Conservation (phyloP, 2,113 vertebrate genomes). For the Epinephelus moara region DNA sequence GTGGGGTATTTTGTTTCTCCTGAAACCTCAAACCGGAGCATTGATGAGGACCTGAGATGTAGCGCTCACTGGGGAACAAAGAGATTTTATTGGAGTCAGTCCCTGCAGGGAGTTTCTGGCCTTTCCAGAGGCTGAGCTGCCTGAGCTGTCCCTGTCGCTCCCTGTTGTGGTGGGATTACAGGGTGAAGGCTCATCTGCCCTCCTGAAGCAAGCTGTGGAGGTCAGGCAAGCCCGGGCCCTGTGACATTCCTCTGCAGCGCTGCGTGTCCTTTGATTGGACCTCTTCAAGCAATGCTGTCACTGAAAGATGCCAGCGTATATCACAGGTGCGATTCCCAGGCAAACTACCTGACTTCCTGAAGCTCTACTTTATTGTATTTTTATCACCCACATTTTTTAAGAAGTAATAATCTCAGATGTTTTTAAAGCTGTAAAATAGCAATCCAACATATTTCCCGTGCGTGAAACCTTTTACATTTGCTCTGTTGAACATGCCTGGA, state of each 20-base stretch:
- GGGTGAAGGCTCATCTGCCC: constrained; percentile 67
- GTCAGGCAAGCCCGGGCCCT: constrained; percentile 59
- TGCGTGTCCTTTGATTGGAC: neutral
- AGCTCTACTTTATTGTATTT: neutral
- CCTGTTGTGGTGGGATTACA: constrained; percentile 67
- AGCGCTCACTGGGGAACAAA: constrained; percentile 71
- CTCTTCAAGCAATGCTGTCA: neutral
- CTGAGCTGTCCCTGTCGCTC: constrained; percentile 59
- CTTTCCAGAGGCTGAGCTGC: constrained; percentile 62
- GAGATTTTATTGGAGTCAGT: constrained; percentile 75
- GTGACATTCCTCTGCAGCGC: constrained; percentile 41
- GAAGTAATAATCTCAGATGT: neutral
- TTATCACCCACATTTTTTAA: neutral
- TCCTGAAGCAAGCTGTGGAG: constrained; percentile 44
- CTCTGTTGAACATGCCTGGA: constrained; percentile 21
- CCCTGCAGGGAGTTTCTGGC: constrained; percentile 72
- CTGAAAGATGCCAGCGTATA: neutral
- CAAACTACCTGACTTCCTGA: neutral
- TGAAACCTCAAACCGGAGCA: constrained; percentile 65
- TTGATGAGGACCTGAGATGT: constrained; percentile 74
- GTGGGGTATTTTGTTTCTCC: constrained; percentile 60
- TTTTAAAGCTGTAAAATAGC: neutral
- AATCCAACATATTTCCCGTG: neutral
- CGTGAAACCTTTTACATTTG: constrained; percentile 29
- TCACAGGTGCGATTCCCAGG: neutral